Evolutionary conservation across 2,888 invertebrate genomes (phyloP).

Genomic region (Gnatocerus cornutus): DNA sequence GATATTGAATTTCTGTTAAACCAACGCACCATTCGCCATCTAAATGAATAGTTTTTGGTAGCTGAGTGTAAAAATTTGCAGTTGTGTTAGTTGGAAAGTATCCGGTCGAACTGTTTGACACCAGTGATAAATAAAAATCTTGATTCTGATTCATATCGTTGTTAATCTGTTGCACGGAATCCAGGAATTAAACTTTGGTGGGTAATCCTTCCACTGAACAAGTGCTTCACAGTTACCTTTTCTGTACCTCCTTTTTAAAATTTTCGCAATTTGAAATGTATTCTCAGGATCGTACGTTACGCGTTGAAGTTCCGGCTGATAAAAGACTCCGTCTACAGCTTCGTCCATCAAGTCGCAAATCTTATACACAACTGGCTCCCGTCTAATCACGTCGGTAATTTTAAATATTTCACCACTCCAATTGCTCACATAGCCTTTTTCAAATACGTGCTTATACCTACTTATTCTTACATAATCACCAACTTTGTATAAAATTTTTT

Average conservation of each 20-base stretch:
- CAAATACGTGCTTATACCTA: no score
- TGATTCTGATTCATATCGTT: slow-evolving; percentile 13
- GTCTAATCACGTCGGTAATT: no score
- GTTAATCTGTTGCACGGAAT: slow-evolving; percentile 28
- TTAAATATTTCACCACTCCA: no score
- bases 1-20: slow-evolving; percentile 42
- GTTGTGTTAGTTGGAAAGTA: slow-evolving; percentile 58
- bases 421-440: no score
- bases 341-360: no score
- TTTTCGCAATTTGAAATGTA: slow-evolving; percentile 8
- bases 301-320: slow-evolving; percentile 9
- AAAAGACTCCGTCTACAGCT: no score
- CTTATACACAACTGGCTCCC: no score
- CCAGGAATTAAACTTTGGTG: slow-evolving; percentile 55
- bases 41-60: no score
- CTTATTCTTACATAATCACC: no score
- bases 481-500: background rate
- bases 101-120: slow-evolving; percentile 55
- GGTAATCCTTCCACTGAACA: slow-evolving; percentile 59
- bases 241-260: slow-evolving; percentile 47
- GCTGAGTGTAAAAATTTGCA: no score
- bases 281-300: slow-evolving; percentile 2
- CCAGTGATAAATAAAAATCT: slow-evolving; percentile 55
- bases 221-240: no score
- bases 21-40: slow-evolving; percentile 52